Base-by-base conservation (phyloP, 2,797 vertebrate species). In the Enteromius trimaculatus region DNA sequence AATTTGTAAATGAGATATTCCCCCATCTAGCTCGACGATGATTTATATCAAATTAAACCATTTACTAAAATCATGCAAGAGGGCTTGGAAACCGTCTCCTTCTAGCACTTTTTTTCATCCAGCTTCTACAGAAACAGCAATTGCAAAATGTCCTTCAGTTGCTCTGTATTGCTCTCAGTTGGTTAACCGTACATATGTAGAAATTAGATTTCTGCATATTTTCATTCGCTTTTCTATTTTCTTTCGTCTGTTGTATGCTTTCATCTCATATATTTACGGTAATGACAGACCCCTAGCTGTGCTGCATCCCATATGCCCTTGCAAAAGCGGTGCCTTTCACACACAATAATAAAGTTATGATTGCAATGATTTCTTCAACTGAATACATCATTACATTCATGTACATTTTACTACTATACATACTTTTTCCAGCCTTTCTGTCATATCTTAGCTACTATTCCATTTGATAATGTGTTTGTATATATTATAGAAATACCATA, bases 1-100 rank as follows among this genome's bases (percentile, higher is more conserved):
- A 89, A 92, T 93, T 95, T 94, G 90, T 94, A 93, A 94, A 94
- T 93, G 90, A 91, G 91, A 92, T 92, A 91, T 91, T 88, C 88
- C 81, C 86, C 75, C 84, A 92, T 92, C 84, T 86, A 81, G 87
- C 90, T 88, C 88, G 65, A 84, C 70, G 83, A 88, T 90, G 89
- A 92, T 93, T 93, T 90, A 89, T 92, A 92, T 91, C 90, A 90
- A 88, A 93, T 93, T 89, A 93, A 91, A 90, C 85, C 80, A 71
- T 91, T 91, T 89, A 89, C 81, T 80, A 89, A 90, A 93, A 93
- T 92, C 89, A 92, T 89, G 80, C 79, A 74, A 89, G 91, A 86
- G 79, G 80, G 81, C 86, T 83, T 58, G 55, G 65, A 70, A 70
- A 72, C 83, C 47, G 14, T 71, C 23, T 77, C 17, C 70, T 79